Base-by-base conservation (phyloP, 2,888 invertebrate species). In the Chymomyza fuscimana region DNA sequence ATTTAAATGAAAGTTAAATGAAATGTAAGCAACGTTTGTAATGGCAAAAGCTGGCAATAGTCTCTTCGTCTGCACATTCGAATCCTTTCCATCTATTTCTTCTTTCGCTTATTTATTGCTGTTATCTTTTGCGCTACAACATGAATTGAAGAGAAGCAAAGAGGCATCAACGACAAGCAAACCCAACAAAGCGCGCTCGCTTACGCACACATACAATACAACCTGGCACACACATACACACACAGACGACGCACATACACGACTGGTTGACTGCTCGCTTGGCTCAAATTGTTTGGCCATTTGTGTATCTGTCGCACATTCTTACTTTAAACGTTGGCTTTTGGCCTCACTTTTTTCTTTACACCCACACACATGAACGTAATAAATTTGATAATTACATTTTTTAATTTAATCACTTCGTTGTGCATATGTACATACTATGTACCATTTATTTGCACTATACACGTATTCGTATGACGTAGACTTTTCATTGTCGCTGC, bases 221-320 rank as follows among this genome's bases (percentile, higher is more conserved):
- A 29, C 50, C 29, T 19, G 61, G 59, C n/a, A 54, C 59, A 69
- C 62, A 67, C 72, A 69, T 63, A 70, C 69, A 67, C 22, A 29
- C 50, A 65, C 67, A 54, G 29, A 74, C 46, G 63, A 56, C 25
- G 4, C 25, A 46, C 62, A 25, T 4, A 63, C 63, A 67, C 64
- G 59, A 29, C 32, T 16, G 29, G 32, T 61, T 29, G 58, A 74
- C 72, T 78, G 70, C 78, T 78, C 79, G 82, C 83, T 85, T 83
- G 79, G 51, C 51, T 16, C 51, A 51, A 51, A 51, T 51, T 51
- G 15, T 51, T 16, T 51, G 22, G 54, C 54, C 19, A 19, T n/a
- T 54, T 54, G 15, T 54, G 64, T 74, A 72, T 83, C 83, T 83
- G 83, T 83, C 83, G 83, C 83, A 86, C 83, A 86, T 86, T 83